Conservation (phyloP, 2,888 invertebrate species). For the Antheraea yamamai region DNA sequence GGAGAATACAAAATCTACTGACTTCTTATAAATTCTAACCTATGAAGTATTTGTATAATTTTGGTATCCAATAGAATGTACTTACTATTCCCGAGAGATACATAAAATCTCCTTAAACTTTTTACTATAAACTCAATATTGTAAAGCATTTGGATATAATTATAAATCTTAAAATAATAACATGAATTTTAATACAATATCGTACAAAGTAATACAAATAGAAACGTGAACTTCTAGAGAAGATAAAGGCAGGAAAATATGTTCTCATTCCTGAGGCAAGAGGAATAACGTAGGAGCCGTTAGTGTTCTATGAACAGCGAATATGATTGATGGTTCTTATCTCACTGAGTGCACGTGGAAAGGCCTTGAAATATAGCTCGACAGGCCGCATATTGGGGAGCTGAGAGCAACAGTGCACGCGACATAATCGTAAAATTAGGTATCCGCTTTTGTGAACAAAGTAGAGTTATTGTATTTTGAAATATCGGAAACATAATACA, state of each 20-base stretch:
- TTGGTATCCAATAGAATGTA: neutral
- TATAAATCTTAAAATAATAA: neutral
- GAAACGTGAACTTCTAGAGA: neutral
- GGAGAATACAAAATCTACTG: neutral
- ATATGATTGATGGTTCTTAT: slow-evolving; percentile 2
- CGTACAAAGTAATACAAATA: neutral
- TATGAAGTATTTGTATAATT: neutral
- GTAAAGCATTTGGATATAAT: neutral
- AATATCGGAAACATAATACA: too few species aligned
- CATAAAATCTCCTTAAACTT: too few species aligned
- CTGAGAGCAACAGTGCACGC: neutral
- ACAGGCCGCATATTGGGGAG: neutral
- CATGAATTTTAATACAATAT: neutral
- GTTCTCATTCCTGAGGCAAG: neutral
- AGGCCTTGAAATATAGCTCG: neutral
- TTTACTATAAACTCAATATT: too few species aligned
- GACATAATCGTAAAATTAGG: neutral
- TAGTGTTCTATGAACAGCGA: neutral
- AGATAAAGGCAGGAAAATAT: neutral
- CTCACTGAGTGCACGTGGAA: neutral
- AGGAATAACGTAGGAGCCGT: neutral
- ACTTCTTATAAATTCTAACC: neutral
- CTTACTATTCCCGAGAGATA: too few species aligned
- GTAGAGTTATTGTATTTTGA: neutral
- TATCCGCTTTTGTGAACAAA: neutral